Base-by-base conservation (phyloP, 2,888 invertebrate genomes). In the Quadroppia sp. region DNA sequence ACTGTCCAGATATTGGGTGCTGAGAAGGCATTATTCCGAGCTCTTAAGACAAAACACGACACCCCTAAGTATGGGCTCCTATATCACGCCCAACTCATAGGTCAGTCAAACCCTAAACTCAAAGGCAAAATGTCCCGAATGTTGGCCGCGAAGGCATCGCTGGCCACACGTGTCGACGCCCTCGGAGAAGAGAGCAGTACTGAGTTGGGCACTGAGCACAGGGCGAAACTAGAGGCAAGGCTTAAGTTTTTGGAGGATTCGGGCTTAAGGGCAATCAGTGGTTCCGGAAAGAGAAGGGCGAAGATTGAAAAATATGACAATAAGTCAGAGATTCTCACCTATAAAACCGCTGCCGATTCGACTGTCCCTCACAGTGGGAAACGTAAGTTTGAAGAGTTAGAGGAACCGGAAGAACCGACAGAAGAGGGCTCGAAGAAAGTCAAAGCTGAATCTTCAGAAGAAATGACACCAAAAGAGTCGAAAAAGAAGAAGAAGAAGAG, bases 1-100 rank as follows among this genome's bases (percentile, higher is more conserved):
- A 99, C 98, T 0, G 87, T 99, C 7, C 98, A 99, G 85, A 97
- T 99, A 79, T 88, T 98, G 75, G 99, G 98, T 76, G 98, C 99
- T 0, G 99, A 99, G 82, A 99, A 99, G 82, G 98, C 98, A 0
- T 84, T 99, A 15, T 99, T 99, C 84, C 86, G 98, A 78, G 98
- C 99, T 0, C 85, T 99, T 23, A 99, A 99, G 83, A 93, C 96
- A 0, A 95, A 95, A 81, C 92, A 94, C 81, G 95, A 98, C 81
- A 99, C 99, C 0, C 99, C 99, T 0, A 99, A 99, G 81, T 99
- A 99, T 82, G 99, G 99, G 85, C 85, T 99, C 56, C 94, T 99
- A 77, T 99, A 97, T 82, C 98, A 99, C 82, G 90, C 98, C 0
- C 91, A 92, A 80, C 83, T 99, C 23, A 90, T 99, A 9, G 94